A percentile compares a stretch with the other conserved stretches of the same genome.
Evolutionary conservation across 2,113 vertebrate genomes (phyloP).

Genomic region (Rallus limicola): DNA sequence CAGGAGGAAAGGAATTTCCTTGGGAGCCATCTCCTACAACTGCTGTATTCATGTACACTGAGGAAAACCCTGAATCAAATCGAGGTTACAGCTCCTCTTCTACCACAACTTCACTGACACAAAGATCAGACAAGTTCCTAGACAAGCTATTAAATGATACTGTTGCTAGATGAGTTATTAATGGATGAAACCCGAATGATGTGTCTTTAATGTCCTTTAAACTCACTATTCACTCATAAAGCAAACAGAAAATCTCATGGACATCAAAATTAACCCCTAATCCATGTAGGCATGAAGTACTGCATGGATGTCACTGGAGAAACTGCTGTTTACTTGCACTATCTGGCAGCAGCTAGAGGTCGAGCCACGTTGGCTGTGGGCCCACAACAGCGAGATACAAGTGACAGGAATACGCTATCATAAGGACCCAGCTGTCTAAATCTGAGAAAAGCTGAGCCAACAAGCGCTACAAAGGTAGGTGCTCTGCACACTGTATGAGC

Average conservation of each 20-base stretch:
- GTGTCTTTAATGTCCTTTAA: background rate
- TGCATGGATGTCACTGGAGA: background rate
- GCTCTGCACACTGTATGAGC: fast-evolving
- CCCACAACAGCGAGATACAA: background rate
- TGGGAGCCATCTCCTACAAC: background rate
- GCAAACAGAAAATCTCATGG: background rate
- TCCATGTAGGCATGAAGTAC: background rate
- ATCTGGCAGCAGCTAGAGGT: background rate
- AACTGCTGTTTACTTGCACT: background rate
- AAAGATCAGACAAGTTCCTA: background rate
- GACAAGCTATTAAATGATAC: background rate
- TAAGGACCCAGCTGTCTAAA: background rate
- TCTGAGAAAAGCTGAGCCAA: background rate
- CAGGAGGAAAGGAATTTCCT: background rate
- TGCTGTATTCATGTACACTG: background rate
- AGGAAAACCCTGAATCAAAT: background rate
- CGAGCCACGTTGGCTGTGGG: background rate
- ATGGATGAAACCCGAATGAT: background rate
- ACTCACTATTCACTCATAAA: background rate
- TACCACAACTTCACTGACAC: fast-evolving
- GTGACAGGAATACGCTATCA: background rate
- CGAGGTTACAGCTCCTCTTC: background rate
- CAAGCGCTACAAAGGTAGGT: background rate
- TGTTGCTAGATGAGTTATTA: background rate
- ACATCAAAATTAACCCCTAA: background rate